phyloP scores from a whole-genome alignment of 2,797 vertebrate species.

The Spinus olivaceus region DNA sequence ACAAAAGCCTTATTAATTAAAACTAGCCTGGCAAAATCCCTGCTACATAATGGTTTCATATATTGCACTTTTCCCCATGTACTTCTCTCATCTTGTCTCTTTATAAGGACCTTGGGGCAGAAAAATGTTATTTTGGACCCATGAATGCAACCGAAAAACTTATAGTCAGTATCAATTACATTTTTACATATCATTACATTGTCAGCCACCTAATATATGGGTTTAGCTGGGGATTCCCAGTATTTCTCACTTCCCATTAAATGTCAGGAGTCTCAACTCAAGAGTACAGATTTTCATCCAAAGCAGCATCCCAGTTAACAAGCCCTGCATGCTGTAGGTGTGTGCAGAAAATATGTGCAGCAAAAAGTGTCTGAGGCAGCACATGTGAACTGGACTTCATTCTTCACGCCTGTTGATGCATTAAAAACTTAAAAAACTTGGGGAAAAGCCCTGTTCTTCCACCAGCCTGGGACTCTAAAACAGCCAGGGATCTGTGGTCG shows the following conservation, averaged over 20 bases:
- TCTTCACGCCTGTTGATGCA: neutral
- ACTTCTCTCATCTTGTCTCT: neutral
- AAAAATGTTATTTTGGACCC: neutral
- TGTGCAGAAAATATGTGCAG: accelerated
- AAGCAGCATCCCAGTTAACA: neutral
- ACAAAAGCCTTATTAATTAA: neutral
- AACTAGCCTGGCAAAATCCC: neutral
- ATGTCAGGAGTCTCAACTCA: neutral
- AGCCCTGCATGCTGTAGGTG: neutral
- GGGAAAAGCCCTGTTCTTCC: neutral
- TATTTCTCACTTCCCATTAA: neutral
- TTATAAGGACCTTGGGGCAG: neutral
- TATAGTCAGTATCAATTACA: neutral
- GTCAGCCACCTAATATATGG: neutral
- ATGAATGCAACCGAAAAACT: neutral
- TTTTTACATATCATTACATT: neutral
- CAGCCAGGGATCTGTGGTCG: accelerated
- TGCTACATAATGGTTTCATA: neutral
- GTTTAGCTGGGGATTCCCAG: neutral
- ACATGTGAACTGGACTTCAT: accelerated
- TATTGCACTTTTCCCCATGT: neutral
- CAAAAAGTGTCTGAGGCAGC: neutral
- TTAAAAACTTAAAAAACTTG: neutral
- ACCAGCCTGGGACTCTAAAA: neutral
- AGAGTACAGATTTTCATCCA: neutral